A percentile compares a stretch with the other conserved stretches of the same genome.
Conservation (phyloP, 2,113 vertebrate genomes). For the Spilogale gracilis region DNA sequence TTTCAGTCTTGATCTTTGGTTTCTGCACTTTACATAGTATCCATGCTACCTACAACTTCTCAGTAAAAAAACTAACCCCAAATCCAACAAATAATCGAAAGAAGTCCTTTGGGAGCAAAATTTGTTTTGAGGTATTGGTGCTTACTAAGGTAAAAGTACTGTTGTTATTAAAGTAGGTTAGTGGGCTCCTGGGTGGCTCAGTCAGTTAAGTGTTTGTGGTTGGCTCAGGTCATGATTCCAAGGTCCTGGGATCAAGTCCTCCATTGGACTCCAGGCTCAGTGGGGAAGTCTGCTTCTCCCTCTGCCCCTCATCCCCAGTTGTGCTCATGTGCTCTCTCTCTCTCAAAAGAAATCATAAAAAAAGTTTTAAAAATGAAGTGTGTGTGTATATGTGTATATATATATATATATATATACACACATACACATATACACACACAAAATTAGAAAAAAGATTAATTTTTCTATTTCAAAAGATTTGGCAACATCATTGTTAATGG, state of each 20-base stretch:
- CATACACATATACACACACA: too few species aligned
- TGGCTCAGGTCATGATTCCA: not conserved
- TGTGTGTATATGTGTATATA: not conserved
- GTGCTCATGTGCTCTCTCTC: too few species aligned
- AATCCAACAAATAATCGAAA: slow-evolving; percentile 22
- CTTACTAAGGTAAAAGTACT: not conserved
- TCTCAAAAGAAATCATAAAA: too few species aligned
- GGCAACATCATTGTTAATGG: not conserved
- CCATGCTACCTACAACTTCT: not conserved
- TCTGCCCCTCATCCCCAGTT: too few species aligned
- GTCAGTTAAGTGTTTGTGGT: not conserved
- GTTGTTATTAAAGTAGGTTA: slow-evolving; percentile 13
- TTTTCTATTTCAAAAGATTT: slow-evolving; percentile 36
- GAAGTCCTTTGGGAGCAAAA: not conserved
- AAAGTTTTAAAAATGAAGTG: not conserved
- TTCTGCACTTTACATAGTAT: not conserved
- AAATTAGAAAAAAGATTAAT: not conserved
- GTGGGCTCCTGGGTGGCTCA: not conserved
- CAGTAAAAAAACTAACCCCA: not conserved
- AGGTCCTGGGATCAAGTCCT: too few species aligned
- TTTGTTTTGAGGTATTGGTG: not conserved
- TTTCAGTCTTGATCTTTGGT: not conserved
- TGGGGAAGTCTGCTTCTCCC: too few species aligned
- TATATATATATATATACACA: too few species aligned
- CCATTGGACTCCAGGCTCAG: too few species aligned